A percentile compares a stretch with the other conserved stretches of the same genome.
Evolutionary conservation across 2,797 vertebrate species (phyloP).

Genomic region (Siniperca undulata): DNA sequence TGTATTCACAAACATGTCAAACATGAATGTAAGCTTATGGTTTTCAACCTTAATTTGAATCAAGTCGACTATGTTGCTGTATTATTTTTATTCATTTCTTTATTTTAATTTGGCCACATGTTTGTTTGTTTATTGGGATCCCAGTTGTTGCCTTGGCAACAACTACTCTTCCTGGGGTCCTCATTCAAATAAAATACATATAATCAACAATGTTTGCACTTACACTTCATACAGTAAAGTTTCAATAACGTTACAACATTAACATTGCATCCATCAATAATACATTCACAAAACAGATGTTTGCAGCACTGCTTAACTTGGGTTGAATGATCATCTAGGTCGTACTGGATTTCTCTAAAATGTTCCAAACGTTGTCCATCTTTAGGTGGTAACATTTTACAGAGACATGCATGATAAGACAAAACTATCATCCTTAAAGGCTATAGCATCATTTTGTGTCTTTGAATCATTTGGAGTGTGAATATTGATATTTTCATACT

Average conservation of each 20-base stretch:
- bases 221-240: background rate
- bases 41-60: background rate
- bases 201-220: background rate
- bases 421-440: background rate
- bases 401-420: background rate
- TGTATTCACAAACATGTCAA: background rate
- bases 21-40: background rate
- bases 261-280: background rate
- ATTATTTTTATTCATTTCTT: background rate
- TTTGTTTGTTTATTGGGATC: background rate
- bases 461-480: background rate
- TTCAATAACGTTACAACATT: background rate
- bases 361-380: background rate
- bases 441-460: background rate
- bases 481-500: background rate
- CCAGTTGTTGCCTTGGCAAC: too few species aligned
- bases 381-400: background rate
- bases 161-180: too few species aligned
- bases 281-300: too few species aligned
- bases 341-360: background rate
- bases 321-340: background rate
- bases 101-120: background rate
- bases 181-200: background rate
- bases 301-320: background rate
- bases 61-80: background rate